phyloP scores from a whole-genome alignment of 2,113 vertebrate species.

The Tyto alba region DNA sequence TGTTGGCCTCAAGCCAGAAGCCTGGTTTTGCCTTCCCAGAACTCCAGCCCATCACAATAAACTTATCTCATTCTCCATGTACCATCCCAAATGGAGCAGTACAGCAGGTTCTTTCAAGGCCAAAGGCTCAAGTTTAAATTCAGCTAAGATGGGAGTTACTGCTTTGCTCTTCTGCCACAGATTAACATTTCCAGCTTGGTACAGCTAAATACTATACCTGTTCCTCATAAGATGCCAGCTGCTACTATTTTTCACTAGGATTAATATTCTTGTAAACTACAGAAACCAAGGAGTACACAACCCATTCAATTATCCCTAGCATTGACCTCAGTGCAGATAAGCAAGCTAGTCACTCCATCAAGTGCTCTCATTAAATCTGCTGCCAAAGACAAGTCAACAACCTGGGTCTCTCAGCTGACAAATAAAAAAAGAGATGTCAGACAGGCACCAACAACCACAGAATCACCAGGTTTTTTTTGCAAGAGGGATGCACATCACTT shows the following conservation, averaged over 20 bases:
- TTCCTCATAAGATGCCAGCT: neutral
- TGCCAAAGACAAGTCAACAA: neutral
- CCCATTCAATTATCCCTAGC: neutral
- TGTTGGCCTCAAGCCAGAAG: neutral
- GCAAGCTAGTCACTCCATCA: neutral
- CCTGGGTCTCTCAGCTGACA: neutral
- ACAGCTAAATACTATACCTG: neutral
- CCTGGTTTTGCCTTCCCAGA: neutral
- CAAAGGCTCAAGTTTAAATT: neutral
- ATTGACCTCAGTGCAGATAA: neutral
- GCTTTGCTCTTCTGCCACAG: neutral
- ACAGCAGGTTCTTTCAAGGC: neutral
- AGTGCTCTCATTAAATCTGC: neutral
- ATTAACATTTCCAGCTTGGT: neutral
- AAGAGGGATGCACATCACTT: neutral
- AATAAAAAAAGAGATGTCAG: neutral
- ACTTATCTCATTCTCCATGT: neutral
- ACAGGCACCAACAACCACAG: neutral
- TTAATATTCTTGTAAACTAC: neutral
- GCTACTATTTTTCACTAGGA: neutral
- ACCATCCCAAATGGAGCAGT: neutral
- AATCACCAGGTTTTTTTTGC: neutral
- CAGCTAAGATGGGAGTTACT: neutral
- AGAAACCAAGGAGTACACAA: neutral
- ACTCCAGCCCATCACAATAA: neutral